A percentile compares a stretch with the other conserved stretches of the same genome.
Conservation (phyloP, 1,140 invertebrate genomes). For the Bradysia coprophila region DNA sequence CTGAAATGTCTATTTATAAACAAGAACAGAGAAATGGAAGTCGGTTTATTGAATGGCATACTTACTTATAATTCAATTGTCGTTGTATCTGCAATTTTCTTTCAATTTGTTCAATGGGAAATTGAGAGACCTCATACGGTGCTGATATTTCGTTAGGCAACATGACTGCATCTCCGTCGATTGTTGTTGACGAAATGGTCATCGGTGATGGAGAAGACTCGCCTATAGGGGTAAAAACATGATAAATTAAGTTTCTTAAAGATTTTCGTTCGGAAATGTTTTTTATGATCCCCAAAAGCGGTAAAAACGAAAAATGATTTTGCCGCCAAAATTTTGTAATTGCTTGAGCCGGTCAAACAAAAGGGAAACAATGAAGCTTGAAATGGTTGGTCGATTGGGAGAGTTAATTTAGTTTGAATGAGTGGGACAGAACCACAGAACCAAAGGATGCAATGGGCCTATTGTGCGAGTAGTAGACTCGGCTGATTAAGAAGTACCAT, state of each 20-base stretch:
- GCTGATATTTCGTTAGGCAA: constrained; percentile 79
- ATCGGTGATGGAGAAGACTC: constrained; percentile 1
- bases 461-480: too few relatives aligned
- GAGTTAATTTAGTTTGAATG: too few relatives aligned
- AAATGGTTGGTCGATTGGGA: too few relatives aligned
- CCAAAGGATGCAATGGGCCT: too few relatives aligned
- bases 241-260: not conserved
- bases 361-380: too few relatives aligned
- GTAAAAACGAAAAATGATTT: not conserved
- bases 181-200: not conserved
- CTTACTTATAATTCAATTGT: constrained; percentile 77
- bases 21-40: too few relatives aligned
- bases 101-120: constrained; percentile 92
- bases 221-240: not conserved
- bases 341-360: not conserved
- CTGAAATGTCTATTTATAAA: too few relatives aligned
- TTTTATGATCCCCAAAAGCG: not conserved
- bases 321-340: too few relatives aligned
- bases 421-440: too few relatives aligned
- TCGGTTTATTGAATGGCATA: too few relatives aligned
- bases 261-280: not conserved
- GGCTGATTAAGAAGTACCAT: too few relatives aligned
- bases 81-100: constrained; percentile 79
- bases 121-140: constrained; percentile 89
- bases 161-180: not conserved